Percentiles rank a stretch among this genome's conserved stretches.
These are phyloP conservation scores for Orcinus orca DNA, from an alignment of 2,113 vertebrate genomes.

Conservation along the genomic window DNA sequence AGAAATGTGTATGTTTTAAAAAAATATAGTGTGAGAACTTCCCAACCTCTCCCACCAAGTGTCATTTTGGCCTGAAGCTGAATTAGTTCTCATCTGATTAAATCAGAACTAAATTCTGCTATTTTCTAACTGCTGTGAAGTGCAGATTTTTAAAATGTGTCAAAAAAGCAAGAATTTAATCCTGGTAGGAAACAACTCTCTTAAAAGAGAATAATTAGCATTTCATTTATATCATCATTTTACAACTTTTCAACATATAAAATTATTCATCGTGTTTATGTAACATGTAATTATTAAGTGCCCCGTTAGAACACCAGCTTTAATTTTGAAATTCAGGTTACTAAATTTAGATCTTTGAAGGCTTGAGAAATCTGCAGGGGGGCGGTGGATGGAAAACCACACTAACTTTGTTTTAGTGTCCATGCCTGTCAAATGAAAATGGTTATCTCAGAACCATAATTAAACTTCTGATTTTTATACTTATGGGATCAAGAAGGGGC, in stretches of 20 bases:
- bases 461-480: not conserved
- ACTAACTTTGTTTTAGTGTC: not conserved
- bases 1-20: slow-evolving; percentile 44
- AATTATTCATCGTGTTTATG: slow-evolving; percentile 66
- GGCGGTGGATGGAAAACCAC: not conserved
- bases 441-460: not conserved
- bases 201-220: slow-evolving; percentile 66
- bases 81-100: slow-evolving; percentile 64
- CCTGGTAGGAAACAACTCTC: slow-evolving; percentile 48
- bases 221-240: slow-evolving; percentile 68
- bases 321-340: slow-evolving; percentile 46
- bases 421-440: not conserved
- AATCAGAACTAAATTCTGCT: slow-evolving; percentile 61
- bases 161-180: slow-evolving; percentile 65
- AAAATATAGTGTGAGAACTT: slow-evolving; percentile 57
- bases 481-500: not conserved
- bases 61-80: slow-evolving; percentile 50
- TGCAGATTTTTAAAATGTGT: slow-evolving; percentile 72
- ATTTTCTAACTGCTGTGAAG: slow-evolving; percentile 53
- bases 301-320: slow-evolving; percentile 20
- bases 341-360: slow-evolving; percentile 14
- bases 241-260: slow-evolving; percentile 62
- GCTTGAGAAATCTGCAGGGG: not conserved
- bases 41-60: slow-evolving; percentile 45
- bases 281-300: slow-evolving; percentile 59